phyloP scores from a whole-genome alignment of 2,113 vertebrate species.

The Cynopterus brachyotis region DNA sequence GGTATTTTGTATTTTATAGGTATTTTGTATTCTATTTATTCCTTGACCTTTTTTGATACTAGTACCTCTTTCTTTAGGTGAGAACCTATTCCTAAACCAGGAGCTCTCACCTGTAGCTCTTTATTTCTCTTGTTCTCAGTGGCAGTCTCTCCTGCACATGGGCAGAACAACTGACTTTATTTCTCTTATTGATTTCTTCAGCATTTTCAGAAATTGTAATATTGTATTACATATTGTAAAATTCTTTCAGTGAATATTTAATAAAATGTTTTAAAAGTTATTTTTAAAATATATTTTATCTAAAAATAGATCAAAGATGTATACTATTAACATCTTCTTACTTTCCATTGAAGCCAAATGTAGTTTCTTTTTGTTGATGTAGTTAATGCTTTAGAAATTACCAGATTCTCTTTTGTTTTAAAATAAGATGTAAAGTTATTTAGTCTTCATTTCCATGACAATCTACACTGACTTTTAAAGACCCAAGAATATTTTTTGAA shows the following conservation, averaged over 20 bases:
- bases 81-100: not conserved
- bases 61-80: not conserved
- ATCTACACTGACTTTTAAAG: not conserved
- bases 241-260: not conserved
- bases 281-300: not conserved
- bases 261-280: not conserved
- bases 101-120: not conserved
- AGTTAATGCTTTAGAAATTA: not conserved
- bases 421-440: not conserved
- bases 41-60: not conserved
- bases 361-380: not conserved
- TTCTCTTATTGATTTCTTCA: not conserved
- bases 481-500: not conserved
- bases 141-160: not conserved
- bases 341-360: not conserved
- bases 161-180: not conserved
- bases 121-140: not conserved
- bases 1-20: not conserved
- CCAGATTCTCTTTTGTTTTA: not conserved
- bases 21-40: not conserved
- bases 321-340: not conserved
- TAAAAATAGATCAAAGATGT: not conserved
- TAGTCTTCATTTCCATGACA: not conserved
- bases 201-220: not conserved
- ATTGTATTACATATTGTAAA: not conserved